These are phyloP conservation scores for Apocrypta bakeri DNA, from an alignment of 1,140 invertebrate species.

Conservation along the genomic window DNA sequence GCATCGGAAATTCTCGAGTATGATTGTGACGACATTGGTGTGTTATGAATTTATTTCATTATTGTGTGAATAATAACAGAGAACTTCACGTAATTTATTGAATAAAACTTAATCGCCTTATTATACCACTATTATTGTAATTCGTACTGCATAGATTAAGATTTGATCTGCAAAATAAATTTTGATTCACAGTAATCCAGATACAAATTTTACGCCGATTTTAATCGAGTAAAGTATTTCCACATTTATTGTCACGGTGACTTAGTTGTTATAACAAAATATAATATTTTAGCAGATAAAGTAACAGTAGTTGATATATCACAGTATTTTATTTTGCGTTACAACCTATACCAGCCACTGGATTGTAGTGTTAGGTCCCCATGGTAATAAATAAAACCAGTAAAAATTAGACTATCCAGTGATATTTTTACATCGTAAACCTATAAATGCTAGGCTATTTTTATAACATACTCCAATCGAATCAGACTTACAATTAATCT, in stretches of 20 bases:
- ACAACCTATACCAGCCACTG: too few relatives aligned
- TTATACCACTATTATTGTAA: background rate
- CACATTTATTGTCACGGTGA: background rate
- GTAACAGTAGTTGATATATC: background rate
- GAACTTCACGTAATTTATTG: background rate
- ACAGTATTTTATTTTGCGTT: too few relatives aligned
- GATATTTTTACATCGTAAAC: too few relatives aligned
- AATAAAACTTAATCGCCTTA: background rate
- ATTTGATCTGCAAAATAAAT: background rate
- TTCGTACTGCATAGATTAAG: background rate
- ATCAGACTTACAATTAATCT: too few relatives aligned
- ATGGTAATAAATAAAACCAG: too few relatives aligned
- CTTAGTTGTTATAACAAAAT: background rate
- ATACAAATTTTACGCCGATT: too few relatives aligned
- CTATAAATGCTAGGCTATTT: too few relatives aligned
- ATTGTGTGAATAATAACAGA: slow-evolving; percentile 43
- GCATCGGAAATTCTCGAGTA: slow-evolving; percentile 43
- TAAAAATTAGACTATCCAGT: too few relatives aligned
- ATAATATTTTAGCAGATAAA: too few relatives aligned
- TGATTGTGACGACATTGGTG: slow-evolving; percentile 50
- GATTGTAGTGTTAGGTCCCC: too few relatives aligned
- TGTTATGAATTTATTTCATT: slow-evolving; percentile 39
- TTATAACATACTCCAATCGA: too few relatives aligned
- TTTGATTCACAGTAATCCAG: background rate
- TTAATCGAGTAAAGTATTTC: too few relatives aligned